Evolutionary conservation across 2,113 vertebrate species (phyloP).

Genomic region (Bubo blakistoni): DNA sequence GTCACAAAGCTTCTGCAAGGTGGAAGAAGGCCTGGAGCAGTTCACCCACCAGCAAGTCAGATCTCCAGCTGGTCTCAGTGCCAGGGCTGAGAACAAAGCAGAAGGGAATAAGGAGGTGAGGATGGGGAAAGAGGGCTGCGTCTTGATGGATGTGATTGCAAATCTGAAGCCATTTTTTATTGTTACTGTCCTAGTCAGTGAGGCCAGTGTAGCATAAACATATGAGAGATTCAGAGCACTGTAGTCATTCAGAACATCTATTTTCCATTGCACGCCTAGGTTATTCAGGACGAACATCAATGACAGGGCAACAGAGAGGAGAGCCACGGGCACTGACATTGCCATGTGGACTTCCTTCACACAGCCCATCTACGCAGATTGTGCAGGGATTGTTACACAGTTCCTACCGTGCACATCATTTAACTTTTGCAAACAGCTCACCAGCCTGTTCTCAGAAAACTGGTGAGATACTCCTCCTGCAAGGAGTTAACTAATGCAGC

Average conservation of each 20-base stretch:
- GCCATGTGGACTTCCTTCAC: not conserved
- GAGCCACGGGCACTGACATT: not conserved
- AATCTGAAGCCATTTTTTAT: not conserved
- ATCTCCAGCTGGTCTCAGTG: not conserved
- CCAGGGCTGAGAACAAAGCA: not conserved
- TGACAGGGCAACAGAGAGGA: not conserved
- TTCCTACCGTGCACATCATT: not conserved
- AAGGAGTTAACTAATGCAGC: slow-evolving; percentile 50
- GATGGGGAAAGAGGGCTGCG: not conserved
- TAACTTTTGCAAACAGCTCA: not conserved
- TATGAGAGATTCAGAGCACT: not conserved
- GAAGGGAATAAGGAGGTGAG: not conserved
- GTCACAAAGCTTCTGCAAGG: not conserved
- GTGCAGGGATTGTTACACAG: not conserved
- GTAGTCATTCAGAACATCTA: not conserved
- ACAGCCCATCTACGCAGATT: not conserved
- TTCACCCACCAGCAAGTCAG: not conserved
- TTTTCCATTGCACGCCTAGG: not conserved
- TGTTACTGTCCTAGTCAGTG: not conserved
- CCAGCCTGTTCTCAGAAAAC: not conserved
- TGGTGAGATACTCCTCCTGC: not conserved
- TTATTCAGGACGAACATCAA: not conserved
- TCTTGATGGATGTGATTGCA: not conserved
- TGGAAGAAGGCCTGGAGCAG: not conserved
- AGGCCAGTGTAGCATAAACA: not conserved